These are phyloP conservation scores for Eumaeus atala DNA, from an alignment of 1,140 invertebrate species.

Conservation along the genomic window DNA sequence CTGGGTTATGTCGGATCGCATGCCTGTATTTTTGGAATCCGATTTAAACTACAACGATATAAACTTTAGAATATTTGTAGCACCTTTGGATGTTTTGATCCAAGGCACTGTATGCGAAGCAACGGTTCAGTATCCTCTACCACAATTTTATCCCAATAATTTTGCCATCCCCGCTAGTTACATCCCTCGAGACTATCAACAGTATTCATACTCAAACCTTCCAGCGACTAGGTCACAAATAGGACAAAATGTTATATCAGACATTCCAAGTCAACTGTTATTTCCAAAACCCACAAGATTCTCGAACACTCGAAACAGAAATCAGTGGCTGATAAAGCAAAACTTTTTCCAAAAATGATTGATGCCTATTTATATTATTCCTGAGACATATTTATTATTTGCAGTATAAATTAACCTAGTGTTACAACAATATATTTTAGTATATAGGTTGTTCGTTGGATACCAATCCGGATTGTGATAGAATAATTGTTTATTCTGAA, in stretches of 20 bases:
- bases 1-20: slow-evolving; percentile 87
- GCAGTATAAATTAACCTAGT: no score
- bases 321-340: slow-evolving; percentile 27
- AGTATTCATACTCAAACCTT: background rate
- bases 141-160: background rate
- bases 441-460: no score
- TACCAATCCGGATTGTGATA: no score
- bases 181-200: background rate
- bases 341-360: slow-evolving; percentile 18
- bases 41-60: slow-evolving; percentile 83
- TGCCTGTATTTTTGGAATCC: slow-evolving; percentile 84
- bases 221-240: background rate
- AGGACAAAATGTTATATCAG: slow-evolving; percentile 6
- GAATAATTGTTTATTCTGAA: no score
- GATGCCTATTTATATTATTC: background rate
- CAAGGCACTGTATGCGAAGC: slow-evolving; percentile 82
- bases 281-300: slow-evolving; percentile 10
- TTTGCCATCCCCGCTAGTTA: background rate
- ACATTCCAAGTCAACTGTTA: slow-evolving; percentile 17
- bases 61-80: slow-evolving; percentile 85
- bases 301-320: slow-evolving; percentile 12
- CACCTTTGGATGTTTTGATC: slow-evolving; percentile 78
- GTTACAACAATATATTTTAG: no score
- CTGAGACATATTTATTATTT: background rate
- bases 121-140: background rate